Conservation (phyloP, 2,113 vertebrate species). For the Aegotheles bennettii region DNA sequence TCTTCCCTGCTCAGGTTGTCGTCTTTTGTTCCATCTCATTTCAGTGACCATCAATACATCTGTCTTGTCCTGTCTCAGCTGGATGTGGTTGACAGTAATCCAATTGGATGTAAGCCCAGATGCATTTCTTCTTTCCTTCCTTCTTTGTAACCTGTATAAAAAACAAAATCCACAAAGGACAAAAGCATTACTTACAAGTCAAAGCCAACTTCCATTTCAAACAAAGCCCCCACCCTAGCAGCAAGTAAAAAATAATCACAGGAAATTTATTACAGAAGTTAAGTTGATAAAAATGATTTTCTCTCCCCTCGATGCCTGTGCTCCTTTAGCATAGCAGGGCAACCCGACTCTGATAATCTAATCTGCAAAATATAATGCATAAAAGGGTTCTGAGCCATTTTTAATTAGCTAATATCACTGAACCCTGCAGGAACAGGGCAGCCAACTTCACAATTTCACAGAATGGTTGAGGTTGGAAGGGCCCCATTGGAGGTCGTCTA, state of each 20-base stretch:
- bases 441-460: background rate
- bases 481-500: accelerated
- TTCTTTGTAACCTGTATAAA: background rate
- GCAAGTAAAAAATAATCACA: background rate
- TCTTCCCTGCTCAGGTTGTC: background rate
- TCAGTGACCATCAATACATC: background rate
- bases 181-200: background rate
- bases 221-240: background rate
- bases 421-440: background rate
- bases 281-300: slow-evolving; percentile 44
- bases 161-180: background rate
- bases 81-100: background rate
- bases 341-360: background rate
- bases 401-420: slow-evolving; percentile 18
- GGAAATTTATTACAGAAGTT: slow-evolving; percentile 36
- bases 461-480: background rate
- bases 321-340: slow-evolving; percentile 4
- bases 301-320: background rate
- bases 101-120: background rate
- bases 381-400: background rate
- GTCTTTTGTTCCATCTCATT: slow-evolving; percentile 22
- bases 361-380: background rate
- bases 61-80: background rate
- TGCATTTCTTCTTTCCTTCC: background rate
- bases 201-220: background rate